Evolutionary conservation across 1,140 invertebrate species (phyloP).

Genomic region (Zaprionus gabonicus): DNA sequence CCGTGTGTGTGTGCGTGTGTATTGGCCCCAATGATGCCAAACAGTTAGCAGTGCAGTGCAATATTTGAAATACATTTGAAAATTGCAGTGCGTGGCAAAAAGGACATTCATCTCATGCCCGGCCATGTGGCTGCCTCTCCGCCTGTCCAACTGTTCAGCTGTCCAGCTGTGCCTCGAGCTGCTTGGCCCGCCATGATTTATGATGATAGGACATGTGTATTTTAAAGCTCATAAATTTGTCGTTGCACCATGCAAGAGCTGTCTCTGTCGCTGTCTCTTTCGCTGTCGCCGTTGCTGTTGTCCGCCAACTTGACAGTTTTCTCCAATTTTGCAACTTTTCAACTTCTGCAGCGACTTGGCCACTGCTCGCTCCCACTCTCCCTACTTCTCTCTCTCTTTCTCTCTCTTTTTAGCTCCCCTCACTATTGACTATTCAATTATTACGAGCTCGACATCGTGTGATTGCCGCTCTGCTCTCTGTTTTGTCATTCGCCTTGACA

Average conservation of each 20-base stretch:
- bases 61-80: conserved; percentile 73
- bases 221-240: conserved; percentile 81
- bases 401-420: background rate
- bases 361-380: background rate
- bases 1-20: background rate
- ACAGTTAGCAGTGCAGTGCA: conserved; percentile 61
- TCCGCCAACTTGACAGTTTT: conserved; percentile 1
- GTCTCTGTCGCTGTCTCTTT: background rate
- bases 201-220: conserved; percentile 75
- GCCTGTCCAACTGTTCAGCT: conserved; percentile 27
- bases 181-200: conserved; percentile 64
- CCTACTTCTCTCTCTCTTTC: background rate
- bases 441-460: background rate
- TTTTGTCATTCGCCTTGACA: conserved; percentile 39
- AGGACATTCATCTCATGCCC: conserved; percentile 51
- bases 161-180: conserved; percentile 28
- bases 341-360: background rate
- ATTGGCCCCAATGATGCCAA: conserved; percentile 47
- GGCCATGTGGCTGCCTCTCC: background rate
- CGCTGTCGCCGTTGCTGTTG: background rate
- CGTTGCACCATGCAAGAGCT: conserved; percentile 21
- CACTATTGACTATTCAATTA: conserved; percentile 1
- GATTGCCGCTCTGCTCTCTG: background rate
- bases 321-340: conserved; percentile 14
- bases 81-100: conserved; percentile 62